phyloP scores from a whole-genome alignment of 2,888 invertebrate genomes.

The Ischnura elegans region DNA sequence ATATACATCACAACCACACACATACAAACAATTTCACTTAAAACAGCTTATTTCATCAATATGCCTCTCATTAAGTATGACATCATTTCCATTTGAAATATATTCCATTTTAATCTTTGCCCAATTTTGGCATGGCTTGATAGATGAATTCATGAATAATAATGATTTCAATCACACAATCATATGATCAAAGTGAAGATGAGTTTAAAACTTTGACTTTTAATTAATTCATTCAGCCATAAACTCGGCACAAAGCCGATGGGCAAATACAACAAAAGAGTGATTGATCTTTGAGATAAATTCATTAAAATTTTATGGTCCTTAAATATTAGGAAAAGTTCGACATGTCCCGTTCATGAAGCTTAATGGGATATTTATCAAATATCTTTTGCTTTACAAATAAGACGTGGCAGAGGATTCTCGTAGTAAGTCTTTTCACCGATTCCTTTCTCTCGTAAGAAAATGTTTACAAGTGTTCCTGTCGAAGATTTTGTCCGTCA shows the following conservation, averaged over 20 bases:
- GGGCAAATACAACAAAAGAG: not conserved
- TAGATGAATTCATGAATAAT: too few relatives aligned
- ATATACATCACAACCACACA: constrained; percentile 43
- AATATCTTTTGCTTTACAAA: not conserved
- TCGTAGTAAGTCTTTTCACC: not conserved
- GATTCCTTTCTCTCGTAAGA: constrained; percentile 7
- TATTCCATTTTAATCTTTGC: too few relatives aligned
- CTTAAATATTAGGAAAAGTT: not conserved
- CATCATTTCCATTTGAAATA: not conserved
- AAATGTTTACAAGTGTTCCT: not conserved
- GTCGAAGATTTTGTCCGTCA: not conserved
- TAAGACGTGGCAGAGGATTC: constrained; percentile 15
- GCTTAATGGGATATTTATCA: not conserved
- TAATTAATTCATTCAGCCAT: too few relatives aligned
- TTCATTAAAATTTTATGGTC: not conserved
- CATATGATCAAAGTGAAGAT: too few relatives aligned
- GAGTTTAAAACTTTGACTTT: too few relatives aligned
- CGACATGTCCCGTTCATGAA: not conserved
- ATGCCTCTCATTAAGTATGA: not conserved
- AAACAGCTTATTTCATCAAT: not conserved
- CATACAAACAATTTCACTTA: not conserved
- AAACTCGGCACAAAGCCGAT: too few relatives aligned
- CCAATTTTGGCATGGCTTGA: too few relatives aligned
- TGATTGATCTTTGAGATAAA: not conserved
- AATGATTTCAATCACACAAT: too few relatives aligned